Evolutionary conservation across 2,888 invertebrate species (phyloP).

Genomic region (Agrochola macilenta): DNA sequence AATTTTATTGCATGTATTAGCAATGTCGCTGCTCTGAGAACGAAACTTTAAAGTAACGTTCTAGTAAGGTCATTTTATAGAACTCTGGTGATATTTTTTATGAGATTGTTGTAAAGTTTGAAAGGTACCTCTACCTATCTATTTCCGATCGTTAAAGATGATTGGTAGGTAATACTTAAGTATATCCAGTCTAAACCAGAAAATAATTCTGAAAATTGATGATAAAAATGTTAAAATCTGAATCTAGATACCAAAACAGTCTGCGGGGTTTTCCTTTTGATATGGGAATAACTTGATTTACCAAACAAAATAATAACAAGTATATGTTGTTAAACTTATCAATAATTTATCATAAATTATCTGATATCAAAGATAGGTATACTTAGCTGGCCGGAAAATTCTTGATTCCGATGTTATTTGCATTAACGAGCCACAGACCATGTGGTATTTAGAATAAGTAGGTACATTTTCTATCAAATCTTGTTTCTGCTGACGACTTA

Average conservation of each 20-base stretch:
- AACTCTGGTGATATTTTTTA: slow-evolving; percentile 1
- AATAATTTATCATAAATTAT: slow-evolving; percentile 26
- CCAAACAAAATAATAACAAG: slow-evolving; percentile 33
- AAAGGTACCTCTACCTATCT: not conserved
- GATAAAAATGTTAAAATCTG: slow-evolving; percentile 4
- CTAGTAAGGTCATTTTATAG: not conserved
- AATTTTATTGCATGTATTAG: slow-evolving; percentile 23
- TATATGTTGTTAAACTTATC: slow-evolving; percentile 21
- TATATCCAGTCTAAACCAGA: not conserved
- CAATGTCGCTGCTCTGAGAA: slow-evolving; percentile 10
- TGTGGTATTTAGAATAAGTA: slow-evolving; percentile 36
- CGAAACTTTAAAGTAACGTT: slow-evolving; percentile 9
- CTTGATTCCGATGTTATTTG: slow-evolving; percentile 39
- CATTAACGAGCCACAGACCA: slow-evolving; percentile 16
- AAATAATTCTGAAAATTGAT: not conserved
- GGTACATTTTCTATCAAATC: slow-evolving; percentile 12
- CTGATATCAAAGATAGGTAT: slow-evolving; percentile 43
- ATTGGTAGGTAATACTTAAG: not conserved
- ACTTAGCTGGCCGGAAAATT: slow-evolving; percentile 16
- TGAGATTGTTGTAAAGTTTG: not conserved
- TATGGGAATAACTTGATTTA: slow-evolving; percentile 25
- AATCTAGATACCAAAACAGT: slow-evolving; percentile 6
- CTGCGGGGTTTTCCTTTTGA: slow-evolving; percentile 7
- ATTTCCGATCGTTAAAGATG: slow-evolving; percentile 1
- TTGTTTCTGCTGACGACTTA: slow-evolving; percentile 9